Evolutionary conservation across 1,140 invertebrate genomes (phyloP).

Genomic region (Drosophila pandora): DNA sequence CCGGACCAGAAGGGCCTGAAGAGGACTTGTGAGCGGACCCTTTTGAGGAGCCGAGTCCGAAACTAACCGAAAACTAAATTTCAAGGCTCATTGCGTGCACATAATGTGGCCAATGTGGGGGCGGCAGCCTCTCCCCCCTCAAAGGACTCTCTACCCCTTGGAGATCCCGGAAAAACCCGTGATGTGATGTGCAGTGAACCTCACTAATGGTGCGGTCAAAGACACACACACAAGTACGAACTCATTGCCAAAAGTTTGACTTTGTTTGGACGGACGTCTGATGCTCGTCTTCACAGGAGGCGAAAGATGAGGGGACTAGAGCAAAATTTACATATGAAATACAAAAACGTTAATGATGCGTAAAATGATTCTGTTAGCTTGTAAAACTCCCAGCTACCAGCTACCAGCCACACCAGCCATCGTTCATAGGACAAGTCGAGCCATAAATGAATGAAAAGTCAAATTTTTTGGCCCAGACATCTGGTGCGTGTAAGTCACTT

Average conservation of each 20-base stretch:
- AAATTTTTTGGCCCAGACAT: constrained; percentile 13
- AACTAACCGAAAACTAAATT: constrained; percentile 82
- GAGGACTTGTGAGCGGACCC: constrained; percentile 31
- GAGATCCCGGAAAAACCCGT: constrained; percentile 8
- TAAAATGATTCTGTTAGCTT: constrained; percentile 81
- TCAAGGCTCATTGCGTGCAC: constrained; percentile 81
- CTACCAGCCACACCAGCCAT: neutral
- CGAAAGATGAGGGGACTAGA: constrained; percentile 17
- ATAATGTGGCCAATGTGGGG: constrained; percentile 77
- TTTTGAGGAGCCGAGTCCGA: constrained; percentile 31
- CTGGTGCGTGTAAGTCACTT: constrained; percentile 51
- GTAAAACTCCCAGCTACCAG: constrained; percentile 66
- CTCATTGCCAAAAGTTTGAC: constrained; percentile 62
- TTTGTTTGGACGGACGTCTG: constrained; percentile 73
- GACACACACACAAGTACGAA: constrained; percentile 34
- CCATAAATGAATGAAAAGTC: constrained; percentile 71
- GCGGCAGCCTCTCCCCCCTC: constrained; percentile 8
- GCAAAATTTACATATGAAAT: constrained; percentile 76
- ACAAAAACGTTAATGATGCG: constrained; percentile 82
- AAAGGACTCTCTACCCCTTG: neutral
- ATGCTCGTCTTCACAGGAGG: constrained; percentile 15
- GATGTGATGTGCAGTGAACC: constrained; percentile 70
- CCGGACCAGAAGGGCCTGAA: constrained; percentile 36
- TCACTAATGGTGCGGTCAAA: constrained; percentile 74
- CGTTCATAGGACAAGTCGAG: constrained; percentile 44